Evolutionary conservation across 2,888 invertebrate genomes (phyloP).

Genomic region (Cheilosia pagana): DNA sequence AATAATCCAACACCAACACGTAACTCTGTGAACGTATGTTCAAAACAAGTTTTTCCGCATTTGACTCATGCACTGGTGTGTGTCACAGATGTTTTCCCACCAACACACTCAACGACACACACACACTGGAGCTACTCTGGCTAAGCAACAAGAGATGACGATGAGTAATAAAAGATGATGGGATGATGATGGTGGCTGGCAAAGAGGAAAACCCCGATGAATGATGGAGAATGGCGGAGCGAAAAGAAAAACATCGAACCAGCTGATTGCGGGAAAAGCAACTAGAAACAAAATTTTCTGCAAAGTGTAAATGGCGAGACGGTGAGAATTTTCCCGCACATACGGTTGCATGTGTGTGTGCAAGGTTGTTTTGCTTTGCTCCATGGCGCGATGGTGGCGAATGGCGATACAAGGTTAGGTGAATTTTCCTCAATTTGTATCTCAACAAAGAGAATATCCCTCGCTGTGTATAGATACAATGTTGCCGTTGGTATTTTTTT

Average conservation of each 20-base stretch:
- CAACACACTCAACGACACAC: conserved; percentile 18
- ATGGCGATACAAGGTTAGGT: conserved; percentile 60
- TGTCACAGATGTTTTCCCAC: conserved; percentile 69
- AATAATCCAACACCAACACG: conserved; percentile 20
- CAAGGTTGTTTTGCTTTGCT: conserved; percentile 62
- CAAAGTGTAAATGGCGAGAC: conserved; percentile 29
- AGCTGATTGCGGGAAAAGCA: conserved; percentile 56
- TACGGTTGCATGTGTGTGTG: conserved; percentile 12
- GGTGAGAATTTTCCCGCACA: conserved; percentile 22
- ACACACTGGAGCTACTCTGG: not conserved
- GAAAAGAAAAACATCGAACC: conserved; percentile 73
- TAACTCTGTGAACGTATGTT: not conserved
- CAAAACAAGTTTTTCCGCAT: conserved; percentile 70
- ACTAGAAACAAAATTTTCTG: conserved; percentile 16
- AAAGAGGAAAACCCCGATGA: conserved; percentile 27
- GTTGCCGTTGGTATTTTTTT: conserved; percentile 26
- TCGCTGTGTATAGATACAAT: conserved; percentile 31
- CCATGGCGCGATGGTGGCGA: conserved; percentile 6
- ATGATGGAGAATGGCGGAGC: conserved; percentile 31
- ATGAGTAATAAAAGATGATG: conserved; percentile 28
- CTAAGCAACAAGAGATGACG: conserved; percentile 50
- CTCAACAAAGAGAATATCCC: conserved; percentile 18
- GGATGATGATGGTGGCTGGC: not conserved
- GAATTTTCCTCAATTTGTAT: conserved; percentile 25
- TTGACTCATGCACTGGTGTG: conserved; percentile 26